Percentiles rank a stretch among this genome's conserved stretches.
These are phyloP conservation scores for Trinorchestia longiramus DNA, from an alignment of 1,140 invertebrate species.

Conservation along the genomic window DNA sequence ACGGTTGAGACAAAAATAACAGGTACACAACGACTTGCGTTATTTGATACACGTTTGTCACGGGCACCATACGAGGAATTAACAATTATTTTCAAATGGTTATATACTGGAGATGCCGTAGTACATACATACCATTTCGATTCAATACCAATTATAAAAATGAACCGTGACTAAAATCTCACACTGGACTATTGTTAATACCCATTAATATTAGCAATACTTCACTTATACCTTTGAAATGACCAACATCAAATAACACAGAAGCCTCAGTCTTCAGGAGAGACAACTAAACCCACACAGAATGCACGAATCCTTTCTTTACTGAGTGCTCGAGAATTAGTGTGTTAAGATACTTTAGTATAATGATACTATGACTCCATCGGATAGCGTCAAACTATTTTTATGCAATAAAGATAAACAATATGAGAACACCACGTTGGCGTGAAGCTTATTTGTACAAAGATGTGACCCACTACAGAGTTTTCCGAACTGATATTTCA, in stretches of 20 bases:
- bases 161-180: neutral
- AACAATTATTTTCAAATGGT: neutral
- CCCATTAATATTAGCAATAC: neutral
- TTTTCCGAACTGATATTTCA: too few relatives aligned
- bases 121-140: neutral
- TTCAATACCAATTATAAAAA: neutral
- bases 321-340: neutral
- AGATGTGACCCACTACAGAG: too few relatives aligned
- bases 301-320: neutral
- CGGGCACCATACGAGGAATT: neutral
- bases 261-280: neutral
- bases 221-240: neutral
- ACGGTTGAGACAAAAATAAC: too few relatives aligned
- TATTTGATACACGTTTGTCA: neutral
- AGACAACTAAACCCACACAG: neutral
- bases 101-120: neutral
- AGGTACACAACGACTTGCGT: neutral
- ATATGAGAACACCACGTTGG: too few relatives aligned
- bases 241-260: neutral
- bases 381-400: neutral
- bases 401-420: too few relatives aligned
- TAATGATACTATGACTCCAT: neutral
- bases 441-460: too few relatives aligned
- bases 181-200: neutral
- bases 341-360: neutral